phyloP scores from a whole-genome alignment of 2,888 invertebrate species.

The Ligdia adustata region DNA sequence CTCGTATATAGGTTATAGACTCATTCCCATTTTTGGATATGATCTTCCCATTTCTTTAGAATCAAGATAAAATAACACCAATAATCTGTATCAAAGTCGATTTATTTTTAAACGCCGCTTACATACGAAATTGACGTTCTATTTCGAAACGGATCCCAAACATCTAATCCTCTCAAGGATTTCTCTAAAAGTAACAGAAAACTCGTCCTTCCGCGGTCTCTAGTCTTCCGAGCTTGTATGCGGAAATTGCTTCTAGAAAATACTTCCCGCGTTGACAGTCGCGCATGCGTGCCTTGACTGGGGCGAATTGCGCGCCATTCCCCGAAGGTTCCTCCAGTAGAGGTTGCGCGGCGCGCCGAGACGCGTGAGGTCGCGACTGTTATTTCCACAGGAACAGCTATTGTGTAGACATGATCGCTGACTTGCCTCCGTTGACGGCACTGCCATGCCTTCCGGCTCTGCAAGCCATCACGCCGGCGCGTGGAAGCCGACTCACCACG shows the following conservation, averaged over 20 bases:
- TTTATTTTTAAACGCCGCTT: conserved; percentile 1
- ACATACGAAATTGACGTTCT: neutral
- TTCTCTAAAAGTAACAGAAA: conserved; percentile 28
- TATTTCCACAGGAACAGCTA: conserved; percentile 39
- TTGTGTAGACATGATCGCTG: conserved; percentile 66
- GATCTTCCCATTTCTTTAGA: neutral
- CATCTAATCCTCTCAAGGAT: conserved; percentile 16
- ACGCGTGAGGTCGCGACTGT: conserved; percentile 49
- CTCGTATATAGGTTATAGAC: no score
- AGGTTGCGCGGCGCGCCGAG: conserved; percentile 63
- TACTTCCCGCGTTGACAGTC: conserved; percentile 68
- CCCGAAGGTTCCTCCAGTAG: conserved; percentile 50
- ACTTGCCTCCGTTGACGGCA: conserved; percentile 57
- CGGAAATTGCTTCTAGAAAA: conserved; percentile 70
- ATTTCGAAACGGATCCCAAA: conserved; percentile 7
- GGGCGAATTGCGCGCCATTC: conserved; percentile 63
- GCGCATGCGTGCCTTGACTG: conserved; percentile 72
- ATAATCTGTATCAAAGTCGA: neutral
- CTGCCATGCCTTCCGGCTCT: conserved; percentile 49
- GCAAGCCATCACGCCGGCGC: conserved; percentile 34
- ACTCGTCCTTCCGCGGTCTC: conserved; percentile 34
- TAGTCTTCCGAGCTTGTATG: conserved; percentile 44
- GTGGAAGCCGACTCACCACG: conserved; percentile 40
- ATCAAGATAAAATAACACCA: neutral
- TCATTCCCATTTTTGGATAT: no score